Percentiles rank a stretch among this genome's conserved stretches.
Conservation (phyloP, 30 jellyfish, hydroid and myxozoan species). For the Rhopilema esculentum region DNA sequence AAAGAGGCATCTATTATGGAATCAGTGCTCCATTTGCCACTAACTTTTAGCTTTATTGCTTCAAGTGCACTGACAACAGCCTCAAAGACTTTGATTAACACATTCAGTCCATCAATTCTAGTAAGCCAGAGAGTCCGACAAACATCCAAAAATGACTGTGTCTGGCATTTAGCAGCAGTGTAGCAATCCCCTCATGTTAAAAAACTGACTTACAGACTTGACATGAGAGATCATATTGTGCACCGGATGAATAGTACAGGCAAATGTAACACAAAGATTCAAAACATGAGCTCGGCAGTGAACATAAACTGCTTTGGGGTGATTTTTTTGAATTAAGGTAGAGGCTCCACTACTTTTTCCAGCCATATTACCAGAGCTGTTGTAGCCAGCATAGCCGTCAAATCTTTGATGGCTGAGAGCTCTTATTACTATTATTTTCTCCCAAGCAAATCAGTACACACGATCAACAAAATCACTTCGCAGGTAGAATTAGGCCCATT, state of each 20-base stretch:
- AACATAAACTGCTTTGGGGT: constrained; percentile 56
- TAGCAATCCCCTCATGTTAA: background rate
- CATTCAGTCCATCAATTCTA: constrained; percentile 19
- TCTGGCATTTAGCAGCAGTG: background rate
- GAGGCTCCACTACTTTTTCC: constrained; percentile 51
- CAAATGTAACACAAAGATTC: constrained; percentile 39
- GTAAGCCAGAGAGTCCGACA: constrained; percentile 51
- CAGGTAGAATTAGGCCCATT: constrained; percentile 3
- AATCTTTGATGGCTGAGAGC: constrained; percentile 15
- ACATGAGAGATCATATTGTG: constrained; percentile 25
- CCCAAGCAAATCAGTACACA: constrained; percentile 18
- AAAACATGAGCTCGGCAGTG: constrained; percentile 53
- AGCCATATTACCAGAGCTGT: constrained; percentile 49
- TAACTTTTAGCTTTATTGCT: background rate
- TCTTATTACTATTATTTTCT: constrained; percentile 18
- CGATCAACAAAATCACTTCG: background rate
- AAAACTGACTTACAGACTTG: constrained; percentile 25
- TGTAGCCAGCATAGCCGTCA: constrained; percentile 21
- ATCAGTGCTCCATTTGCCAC: constrained; percentile 10
- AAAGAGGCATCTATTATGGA: constrained; percentile 21
- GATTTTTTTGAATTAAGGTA: background rate
- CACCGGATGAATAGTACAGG: constrained; percentile 19
- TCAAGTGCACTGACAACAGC: constrained; percentile 19
- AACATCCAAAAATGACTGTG: constrained; percentile 28
- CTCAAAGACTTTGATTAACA: constrained; percentile 11